Conservation (phyloP, 2,797 vertebrate species). For the Megaceryle alcyon region DNA sequence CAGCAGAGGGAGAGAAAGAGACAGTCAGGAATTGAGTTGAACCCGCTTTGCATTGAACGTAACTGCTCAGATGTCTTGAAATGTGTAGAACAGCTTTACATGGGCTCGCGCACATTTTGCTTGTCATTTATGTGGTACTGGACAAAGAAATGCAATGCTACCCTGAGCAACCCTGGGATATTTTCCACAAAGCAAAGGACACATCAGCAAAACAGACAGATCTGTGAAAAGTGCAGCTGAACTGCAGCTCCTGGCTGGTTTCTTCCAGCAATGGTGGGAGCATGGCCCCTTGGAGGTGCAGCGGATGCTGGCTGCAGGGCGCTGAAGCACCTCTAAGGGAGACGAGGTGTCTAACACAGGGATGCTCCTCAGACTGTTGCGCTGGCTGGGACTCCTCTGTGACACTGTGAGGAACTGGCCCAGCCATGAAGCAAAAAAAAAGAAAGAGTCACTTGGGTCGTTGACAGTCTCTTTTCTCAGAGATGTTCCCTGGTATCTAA, state of each 20-base stretch:
- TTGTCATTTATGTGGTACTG: not conserved
- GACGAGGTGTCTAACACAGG: accelerated
- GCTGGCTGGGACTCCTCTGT: not conserved
- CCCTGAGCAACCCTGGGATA: not conserved
- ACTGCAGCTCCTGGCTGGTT: not conserved
- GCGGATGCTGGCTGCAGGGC: not conserved
- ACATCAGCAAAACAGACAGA: not conserved
- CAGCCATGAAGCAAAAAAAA: not conserved
- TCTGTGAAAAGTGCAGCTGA: not conserved
- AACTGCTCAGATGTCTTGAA: not conserved
- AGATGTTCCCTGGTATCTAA: not conserved
- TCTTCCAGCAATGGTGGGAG: not conserved
- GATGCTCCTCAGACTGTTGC: not conserved
- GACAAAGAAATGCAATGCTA: not conserved
- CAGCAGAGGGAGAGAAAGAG: not conserved
- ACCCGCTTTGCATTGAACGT: not conserved
- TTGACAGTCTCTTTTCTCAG: not conserved
- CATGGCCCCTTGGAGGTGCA: not conserved
- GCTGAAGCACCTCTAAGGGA: not conserved
- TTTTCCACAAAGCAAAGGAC: not conserved
- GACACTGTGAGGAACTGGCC: not conserved
- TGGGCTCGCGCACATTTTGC: not conserved
- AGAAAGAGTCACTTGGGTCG: accelerated
- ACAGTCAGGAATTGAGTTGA: not conserved
- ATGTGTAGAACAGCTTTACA: not conserved